Conservation (phyloP, 92 coral and sea anemone species). For the Phymanthus crucifer region DNA sequence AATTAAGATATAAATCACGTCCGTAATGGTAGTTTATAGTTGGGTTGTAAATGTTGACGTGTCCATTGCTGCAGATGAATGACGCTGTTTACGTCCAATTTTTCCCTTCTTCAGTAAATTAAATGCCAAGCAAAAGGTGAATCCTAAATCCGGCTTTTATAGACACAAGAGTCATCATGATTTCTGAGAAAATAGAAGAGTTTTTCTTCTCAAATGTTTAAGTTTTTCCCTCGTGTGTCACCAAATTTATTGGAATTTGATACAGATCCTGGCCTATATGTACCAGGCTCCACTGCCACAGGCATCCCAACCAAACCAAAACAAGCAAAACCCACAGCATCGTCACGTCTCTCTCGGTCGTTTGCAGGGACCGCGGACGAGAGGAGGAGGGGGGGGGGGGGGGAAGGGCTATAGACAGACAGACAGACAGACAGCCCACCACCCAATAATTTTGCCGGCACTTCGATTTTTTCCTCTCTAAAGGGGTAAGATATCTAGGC, state of each 20-base stretch:
- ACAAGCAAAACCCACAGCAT: too few species aligned
- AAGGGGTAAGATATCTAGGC: too few species aligned
- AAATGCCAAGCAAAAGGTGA: neutral
- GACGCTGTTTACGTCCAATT: neutral
- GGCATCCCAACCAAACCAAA: neutral
- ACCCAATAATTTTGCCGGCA: too few species aligned
- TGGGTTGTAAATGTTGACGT: neutral
- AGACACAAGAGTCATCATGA: neutral
- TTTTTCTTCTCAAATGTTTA: neutral
- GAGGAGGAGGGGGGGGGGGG: too few species aligned
- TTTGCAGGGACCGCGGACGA: too few species aligned
- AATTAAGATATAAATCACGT: neutral
- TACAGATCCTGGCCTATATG: neutral
- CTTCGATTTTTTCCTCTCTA: too few species aligned
- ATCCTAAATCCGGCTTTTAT: neutral
- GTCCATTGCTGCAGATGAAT: neutral
- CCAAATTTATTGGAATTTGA: neutral
- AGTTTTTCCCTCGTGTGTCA: neutral
- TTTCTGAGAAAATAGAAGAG: neutral
- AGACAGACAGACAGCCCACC: too few species aligned
- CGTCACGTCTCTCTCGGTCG: too few species aligned
- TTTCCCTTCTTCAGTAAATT: neutral
- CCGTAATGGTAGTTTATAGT: neutral
- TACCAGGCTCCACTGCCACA: neutral
- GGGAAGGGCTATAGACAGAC: too few species aligned